phyloP scores from a whole-genome alignment of 2,113 vertebrate genomes.

The Chitala chitala region DNA sequence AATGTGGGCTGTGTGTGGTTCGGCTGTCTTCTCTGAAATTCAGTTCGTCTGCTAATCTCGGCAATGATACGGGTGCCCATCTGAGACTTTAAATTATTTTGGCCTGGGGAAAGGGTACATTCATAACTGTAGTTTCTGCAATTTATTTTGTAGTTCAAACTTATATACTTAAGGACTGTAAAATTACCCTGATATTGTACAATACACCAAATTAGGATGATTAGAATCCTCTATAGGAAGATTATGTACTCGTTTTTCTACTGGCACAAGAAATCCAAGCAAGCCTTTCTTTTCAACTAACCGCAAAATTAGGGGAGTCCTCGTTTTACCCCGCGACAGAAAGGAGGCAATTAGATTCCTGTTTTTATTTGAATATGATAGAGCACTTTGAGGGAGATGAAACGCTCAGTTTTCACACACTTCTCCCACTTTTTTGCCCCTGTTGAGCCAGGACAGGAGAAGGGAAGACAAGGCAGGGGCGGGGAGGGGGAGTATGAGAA shows the following conservation, averaged over 20 bases:
- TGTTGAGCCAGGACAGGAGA: background rate
- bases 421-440: background rate
- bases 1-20: constrained; percentile 19
- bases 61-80: background rate
- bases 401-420: background rate
- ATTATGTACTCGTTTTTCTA: constrained; percentile 39
- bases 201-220: constrained; percentile 48
- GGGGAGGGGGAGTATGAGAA: background rate
- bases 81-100: constrained; percentile 16
- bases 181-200: constrained; percentile 50
- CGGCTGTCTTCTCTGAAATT: constrained; percentile 46
- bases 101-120: constrained; percentile 27
- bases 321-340: constrained; percentile 26
- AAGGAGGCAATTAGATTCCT: constrained; percentile 37
- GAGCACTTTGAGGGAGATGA: background rate
- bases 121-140: constrained; percentile 14
- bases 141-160: constrained; percentile 36
- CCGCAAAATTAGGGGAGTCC: constrained; percentile 23
- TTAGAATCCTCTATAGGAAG: constrained; percentile 46
- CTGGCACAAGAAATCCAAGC: constrained; percentile 24
- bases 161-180: constrained; percentile 42
- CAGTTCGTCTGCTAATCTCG: constrained; percentile 42
- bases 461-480: background rate
- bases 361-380: background rate
- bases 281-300: constrained; percentile 28